Base-by-base conservation (phyloP, 2,888 invertebrate genomes). In the Notocelia uddmanniana region DNA sequence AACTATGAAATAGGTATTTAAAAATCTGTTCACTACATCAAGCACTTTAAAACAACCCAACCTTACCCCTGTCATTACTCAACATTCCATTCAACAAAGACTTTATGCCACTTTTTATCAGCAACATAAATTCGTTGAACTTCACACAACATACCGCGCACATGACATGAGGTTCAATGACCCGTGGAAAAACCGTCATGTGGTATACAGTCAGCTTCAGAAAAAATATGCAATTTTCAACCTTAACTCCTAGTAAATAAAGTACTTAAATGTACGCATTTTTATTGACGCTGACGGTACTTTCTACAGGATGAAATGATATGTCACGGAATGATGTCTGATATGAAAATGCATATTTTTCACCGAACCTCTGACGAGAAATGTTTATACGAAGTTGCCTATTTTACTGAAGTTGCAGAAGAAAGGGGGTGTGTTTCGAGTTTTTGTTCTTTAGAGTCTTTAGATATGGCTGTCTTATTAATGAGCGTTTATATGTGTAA, bases 301-400 rank as follows among this genome's bases (percentile, higher is more conserved):
- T 31, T 55, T 19, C n/a, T 54, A 26, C 37, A 45, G 55, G 31
- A 34, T 69, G 63, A 69, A 69, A 69, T 57, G 62, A 41, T 62
- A 63, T 57, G 55, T 34, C 34, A 54, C 54, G 15, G 9, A 63
- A 15, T 19, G 37, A 54, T 60, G 55, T 21, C 63, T 63, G 69
- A 69, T 63, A 62, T 41, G 41, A 54, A 57, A 62, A 63, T 34
- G 21, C 11, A 50, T 50, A 55, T 26, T 54, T 60, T 60, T 37
- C 58, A 55, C n/a, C 26, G 41, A 45, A 13, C 5, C 34, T 34
- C 9, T n/a, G n/a, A 23, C 41, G 23, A 41, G 23, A 45, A 37
- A 59, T 59, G 59, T 45, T 59, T 15, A 55, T 23, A 26, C 9
- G 5, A 13, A 26, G 9, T 55, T 45, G 45, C n/a, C 15, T 45